Conservation (phyloP, 2,888 invertebrate species). For the Aleiodes leptofemur region DNA sequence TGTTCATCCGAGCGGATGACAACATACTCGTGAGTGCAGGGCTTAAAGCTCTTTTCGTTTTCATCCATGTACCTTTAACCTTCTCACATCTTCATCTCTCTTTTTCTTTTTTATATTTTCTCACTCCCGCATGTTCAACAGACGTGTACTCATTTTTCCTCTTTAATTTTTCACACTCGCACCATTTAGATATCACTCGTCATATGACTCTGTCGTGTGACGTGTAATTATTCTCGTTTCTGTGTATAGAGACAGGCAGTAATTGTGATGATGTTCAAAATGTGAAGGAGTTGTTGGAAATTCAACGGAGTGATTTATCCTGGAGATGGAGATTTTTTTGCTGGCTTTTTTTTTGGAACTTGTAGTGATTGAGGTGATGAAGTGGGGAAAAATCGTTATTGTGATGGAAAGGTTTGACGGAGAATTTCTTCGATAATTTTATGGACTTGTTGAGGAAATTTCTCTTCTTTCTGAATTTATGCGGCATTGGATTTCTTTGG, state of each 20-base stretch:
- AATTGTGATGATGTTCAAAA: background rate
- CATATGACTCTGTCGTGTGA: background rate
- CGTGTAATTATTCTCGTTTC: background rate
- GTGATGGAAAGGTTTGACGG: no score
- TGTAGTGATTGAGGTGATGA: no score
- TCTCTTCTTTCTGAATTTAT: no score
- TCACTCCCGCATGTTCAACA: background rate
- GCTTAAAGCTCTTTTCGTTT: conserved; percentile 66
- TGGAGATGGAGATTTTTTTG: no score
- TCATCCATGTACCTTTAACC: conserved; percentile 52
- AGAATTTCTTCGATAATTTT: no score
- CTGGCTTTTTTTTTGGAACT: no score
- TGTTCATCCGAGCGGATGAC: conserved; percentile 75
- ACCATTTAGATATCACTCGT: background rate
- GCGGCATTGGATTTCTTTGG: no score
- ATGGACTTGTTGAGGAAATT: no score
- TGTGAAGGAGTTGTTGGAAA: background rate
- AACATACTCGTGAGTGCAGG: conserved; percentile 70
- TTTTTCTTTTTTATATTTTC: background rate
- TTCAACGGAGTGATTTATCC: no score
- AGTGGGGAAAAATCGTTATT: no score
- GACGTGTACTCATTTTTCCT: no score
- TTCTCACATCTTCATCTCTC: conserved; percentile 33
- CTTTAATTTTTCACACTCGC: no score
- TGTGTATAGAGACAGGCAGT: background rate